Evolutionary conservation across 2,888 invertebrate species (phyloP).

Genomic region (Carpatolechia fugitivella): DNA sequence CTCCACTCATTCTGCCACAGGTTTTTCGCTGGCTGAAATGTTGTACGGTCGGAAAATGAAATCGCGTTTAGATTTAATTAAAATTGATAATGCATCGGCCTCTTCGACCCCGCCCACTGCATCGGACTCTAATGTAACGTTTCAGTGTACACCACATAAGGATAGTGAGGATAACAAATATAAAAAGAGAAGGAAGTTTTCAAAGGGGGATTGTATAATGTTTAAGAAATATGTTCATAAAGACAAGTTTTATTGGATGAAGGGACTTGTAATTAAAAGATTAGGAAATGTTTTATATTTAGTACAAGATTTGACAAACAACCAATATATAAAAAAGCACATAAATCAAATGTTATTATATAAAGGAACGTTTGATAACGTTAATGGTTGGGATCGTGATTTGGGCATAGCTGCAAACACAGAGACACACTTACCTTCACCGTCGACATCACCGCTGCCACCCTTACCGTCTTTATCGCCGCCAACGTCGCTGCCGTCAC

Average conservation of each 20-base stretch:
- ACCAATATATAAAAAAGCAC: too few relatives aligned
- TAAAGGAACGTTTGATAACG: neutral
- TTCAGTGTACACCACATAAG: neutral
- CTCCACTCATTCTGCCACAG: slow-evolving; percentile 13
- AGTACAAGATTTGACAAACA: too few relatives aligned
- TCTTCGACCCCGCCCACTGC: neutral
- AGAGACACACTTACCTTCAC: neutral
- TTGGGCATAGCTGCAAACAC: too few relatives aligned
- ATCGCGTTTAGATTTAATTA: slow-evolving; percentile 12
- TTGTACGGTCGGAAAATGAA: slow-evolving; percentile 9
- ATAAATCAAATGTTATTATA: too few relatives aligned
- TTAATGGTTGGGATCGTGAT: neutral
- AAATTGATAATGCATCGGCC: too few relatives aligned
- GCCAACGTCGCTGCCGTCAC: too few relatives aligned
- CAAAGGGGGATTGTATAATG: neutral
- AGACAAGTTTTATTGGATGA: too few relatives aligned
- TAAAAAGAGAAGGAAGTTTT: neutral
- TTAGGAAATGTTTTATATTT: too few relatives aligned
- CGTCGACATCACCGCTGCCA: neutral
- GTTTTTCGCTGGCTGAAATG: slow-evolving; percentile 4
- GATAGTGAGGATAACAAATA: too few relatives aligned
- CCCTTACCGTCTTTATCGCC: too few relatives aligned
- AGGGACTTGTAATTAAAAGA: too few relatives aligned
- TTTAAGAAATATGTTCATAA: neutral
- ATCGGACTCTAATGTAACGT: too few relatives aligned